Percentiles rank a stretch among this genome's conserved stretches.
Evolutionary conservation across 1,140 invertebrate species (phyloP).

Genomic region (Bombus vancouverensis): DNA sequence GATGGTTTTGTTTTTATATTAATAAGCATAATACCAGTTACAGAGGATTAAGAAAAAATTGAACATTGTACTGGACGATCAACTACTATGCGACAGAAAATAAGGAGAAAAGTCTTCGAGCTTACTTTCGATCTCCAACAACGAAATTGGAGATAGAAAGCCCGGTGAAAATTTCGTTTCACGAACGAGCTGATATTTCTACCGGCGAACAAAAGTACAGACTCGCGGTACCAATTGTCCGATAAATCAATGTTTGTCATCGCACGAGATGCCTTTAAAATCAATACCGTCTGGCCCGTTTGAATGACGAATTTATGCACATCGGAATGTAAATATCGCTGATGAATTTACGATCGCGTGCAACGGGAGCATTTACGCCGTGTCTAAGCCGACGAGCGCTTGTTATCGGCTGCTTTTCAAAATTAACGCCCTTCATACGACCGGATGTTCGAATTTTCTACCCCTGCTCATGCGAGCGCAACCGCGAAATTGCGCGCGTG

Average conservation of each 20-base stretch:
- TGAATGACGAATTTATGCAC: slow-evolving; percentile 26
- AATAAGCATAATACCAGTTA: no score
- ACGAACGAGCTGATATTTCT: not conserved
- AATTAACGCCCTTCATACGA: slow-evolving; percentile 39
- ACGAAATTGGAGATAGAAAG: not conserved
- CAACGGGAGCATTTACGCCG: not conserved
- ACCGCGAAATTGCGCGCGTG: slow-evolving; percentile 16
- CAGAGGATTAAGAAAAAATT: not conserved
- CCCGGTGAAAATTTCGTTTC: not conserved
- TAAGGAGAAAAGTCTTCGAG: not conserved
- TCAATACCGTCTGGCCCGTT: slow-evolving; percentile 12
- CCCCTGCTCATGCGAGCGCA: no score
- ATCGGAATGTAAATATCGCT: slow-evolving; percentile 34
- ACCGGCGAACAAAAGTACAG: not conserved
- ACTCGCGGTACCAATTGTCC: not conserved
- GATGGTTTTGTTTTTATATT: not conserved
- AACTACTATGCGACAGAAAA: no score
- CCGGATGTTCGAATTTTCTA: slow-evolving; percentile 21
- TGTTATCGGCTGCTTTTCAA: slow-evolving; percentile 39
- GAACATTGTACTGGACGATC: no score
- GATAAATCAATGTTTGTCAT: slow-evolving; percentile 10
- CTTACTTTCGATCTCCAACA: not conserved
- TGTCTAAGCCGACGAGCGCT: slow-evolving; percentile 30
- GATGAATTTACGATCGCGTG: slow-evolving; percentile 34
- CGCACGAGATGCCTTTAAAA: slow-evolving; percentile 2